Percentiles rank a stretch among this genome's conserved stretches.
phyloP scores from a whole-genome alignment of 2,888 invertebrate species.

The Drosophila picticornis region DNA sequence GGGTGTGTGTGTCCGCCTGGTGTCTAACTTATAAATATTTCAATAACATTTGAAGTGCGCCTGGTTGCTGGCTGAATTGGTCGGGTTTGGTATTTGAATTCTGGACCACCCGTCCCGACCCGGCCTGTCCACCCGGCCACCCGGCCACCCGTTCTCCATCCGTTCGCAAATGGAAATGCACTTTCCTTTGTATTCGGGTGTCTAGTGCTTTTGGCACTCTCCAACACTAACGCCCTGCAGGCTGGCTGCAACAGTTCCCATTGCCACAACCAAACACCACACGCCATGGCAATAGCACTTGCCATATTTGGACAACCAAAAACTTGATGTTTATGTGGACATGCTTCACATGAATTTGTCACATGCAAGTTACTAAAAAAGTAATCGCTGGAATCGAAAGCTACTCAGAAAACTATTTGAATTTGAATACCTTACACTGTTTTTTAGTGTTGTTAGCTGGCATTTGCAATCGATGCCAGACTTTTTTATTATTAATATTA shows the following conservation, averaged over 20 bases:
- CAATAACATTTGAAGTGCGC: constrained; percentile 78
- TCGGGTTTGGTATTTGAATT: constrained; percentile 22
- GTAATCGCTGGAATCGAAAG: background rate
- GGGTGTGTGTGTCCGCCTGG: constrained; percentile 43
- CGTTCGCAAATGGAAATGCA: constrained; percentile 71
- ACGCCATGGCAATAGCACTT: constrained; percentile 50
- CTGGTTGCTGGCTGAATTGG: constrained; percentile 41
- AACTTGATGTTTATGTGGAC: constrained; percentile 40
- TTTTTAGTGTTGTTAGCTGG: background rate
- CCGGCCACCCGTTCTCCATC: background rate
- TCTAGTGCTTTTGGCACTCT: constrained; percentile 77
- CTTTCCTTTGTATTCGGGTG: constrained; percentile 76
- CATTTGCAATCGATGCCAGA: background rate
- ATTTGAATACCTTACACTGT: background rate
- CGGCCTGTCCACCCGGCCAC: background rate
- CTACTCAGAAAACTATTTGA: background rate
- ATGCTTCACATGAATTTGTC: constrained; percentile 3
- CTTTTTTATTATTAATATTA: too few relatives aligned
- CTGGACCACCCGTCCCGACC: constrained; percentile 15
- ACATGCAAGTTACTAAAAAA: background rate
- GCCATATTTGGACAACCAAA: constrained; percentile 69
- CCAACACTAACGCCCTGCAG: constrained; percentile 2
- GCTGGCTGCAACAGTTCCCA: constrained; percentile 1
- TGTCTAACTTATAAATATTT: constrained; percentile 81
- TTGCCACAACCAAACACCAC: constrained; percentile 5